These are phyloP conservation scores for Bombus difficillimus DNA, from an alignment of 1,140 invertebrate genomes.

Conservation along the genomic window DNA sequence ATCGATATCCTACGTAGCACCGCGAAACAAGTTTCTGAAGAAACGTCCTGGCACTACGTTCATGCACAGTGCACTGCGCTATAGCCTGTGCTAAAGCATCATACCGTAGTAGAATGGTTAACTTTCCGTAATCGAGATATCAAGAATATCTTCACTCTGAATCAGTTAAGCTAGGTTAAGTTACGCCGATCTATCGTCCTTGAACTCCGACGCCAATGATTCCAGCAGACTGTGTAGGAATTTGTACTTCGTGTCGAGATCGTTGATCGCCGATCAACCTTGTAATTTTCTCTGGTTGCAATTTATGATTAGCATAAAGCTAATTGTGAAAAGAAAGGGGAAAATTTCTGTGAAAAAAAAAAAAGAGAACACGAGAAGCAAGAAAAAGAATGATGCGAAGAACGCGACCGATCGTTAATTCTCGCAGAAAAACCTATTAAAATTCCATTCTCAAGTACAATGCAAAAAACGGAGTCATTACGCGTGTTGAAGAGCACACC, in stretches of 20 bases:
- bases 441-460: constrained; percentile 28
- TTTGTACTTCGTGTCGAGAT: neutral
- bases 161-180: constrained; percentile 38
- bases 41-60: neutral
- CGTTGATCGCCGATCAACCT: constrained; percentile 2
- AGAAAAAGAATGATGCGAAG: no score
- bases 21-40: constrained; percentile 11
- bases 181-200: constrained; percentile 58
- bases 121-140: constrained; percentile 41
- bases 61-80: neutral
- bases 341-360: neutral
- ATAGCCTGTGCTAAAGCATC: neutral
- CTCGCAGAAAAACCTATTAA: constrained; percentile 38
- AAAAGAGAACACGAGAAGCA: neutral
- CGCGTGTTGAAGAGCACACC: constrained; percentile 23
- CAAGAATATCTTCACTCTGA: constrained; percentile 18
- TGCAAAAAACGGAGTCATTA: constrained; percentile 27
- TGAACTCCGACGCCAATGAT: constrained; percentile 50
- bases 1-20: constrained; percentile 11
- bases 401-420: constrained; percentile 12
- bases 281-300: constrained; percentile 1
- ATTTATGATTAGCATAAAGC: constrained; percentile 20
- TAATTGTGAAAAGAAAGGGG: neutral
- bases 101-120: constrained; percentile 15
- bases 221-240: neutral